Evolutionary conservation across 2,113 vertebrate species (phyloP), one percentile per base, ranked within the genome.

Genomic region (Lota lota): DNA sequence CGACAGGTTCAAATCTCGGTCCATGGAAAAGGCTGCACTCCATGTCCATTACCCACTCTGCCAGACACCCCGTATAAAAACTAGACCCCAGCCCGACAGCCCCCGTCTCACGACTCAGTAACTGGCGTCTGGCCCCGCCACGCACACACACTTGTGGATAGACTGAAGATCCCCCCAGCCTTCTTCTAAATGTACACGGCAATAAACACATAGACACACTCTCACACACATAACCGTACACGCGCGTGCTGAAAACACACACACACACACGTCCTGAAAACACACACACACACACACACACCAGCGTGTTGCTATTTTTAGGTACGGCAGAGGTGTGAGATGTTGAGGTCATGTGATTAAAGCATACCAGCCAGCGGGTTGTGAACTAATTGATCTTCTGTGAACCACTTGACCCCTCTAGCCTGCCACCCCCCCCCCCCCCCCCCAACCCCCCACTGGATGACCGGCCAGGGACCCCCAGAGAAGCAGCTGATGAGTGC

Each of bases 341-440:
- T 16, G 40, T 47, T 1, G 40, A 12, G 40, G 40, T 47, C 40
- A 47, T 47, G 64, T 88, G 87, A 89, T 90, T 88, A 88, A 89
- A 88, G 87, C 89, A 88, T 88, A 88, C 86, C 83, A 67, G 22
- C 1, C 1, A 28, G 24, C 24, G 58, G 24, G 66, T 19, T 36
- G 79, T 78, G 75, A 65, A 74, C 78, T 76, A 84, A 71, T 72
- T 70, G 80, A 89, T 84, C 88, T 74, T 61, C 75, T 88, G 90
- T 83, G 79, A 89, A 89, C 69, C 79, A 91, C 79, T 83, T 79
- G 80, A 87, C 80, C 85, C 74, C 67, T 20, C 62, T 62, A 28
- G 24, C 15, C 53, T 8, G 4, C 53, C 53, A 2, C 11, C 53
- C 53, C 53, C 1, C 3, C 16, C 53, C 16, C 53, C 53, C 53